Evolutionary conservation across 35 echinoderm and acorn worm genomes (phyloP).

Genomic region (Chiridota heheva): DNA sequence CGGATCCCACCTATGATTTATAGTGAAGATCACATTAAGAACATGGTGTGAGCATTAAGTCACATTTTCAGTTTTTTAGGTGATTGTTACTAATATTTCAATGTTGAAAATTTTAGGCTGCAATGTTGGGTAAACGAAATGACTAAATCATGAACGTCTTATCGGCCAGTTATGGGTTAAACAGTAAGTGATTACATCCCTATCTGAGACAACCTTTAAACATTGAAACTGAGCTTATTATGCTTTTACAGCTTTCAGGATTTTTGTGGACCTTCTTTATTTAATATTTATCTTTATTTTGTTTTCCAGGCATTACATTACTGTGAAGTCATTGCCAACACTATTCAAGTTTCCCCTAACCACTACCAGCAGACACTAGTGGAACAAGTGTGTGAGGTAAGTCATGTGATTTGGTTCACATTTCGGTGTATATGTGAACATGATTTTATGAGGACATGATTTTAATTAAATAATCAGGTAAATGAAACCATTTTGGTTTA

Average conservation of each 20-base stretch:
- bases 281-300: not conserved
- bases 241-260: too few species aligned
- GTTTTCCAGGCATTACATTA: conserved; percentile 66
- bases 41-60: not conserved
- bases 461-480: too few species aligned
- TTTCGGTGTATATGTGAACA: not conserved
- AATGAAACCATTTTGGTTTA: too few species aligned
- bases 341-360: conserved; percentile 48
- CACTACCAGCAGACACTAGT: conserved; percentile 58
- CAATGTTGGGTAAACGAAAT: too few species aligned
- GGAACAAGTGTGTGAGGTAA: conserved; percentile 72
- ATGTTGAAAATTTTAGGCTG: too few species aligned
- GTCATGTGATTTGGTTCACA: not conserved
- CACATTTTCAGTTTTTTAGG: conserved; percentile 8
- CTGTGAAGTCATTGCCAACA: conserved; percentile 74
- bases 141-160: too few species aligned
- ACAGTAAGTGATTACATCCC: too few species aligned
- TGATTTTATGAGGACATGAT: not conserved
- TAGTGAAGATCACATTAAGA: not conserved
- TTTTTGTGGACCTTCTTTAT: too few species aligned
- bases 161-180: too few species aligned
- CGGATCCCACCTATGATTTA: not conserved
- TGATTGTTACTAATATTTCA: too few species aligned
- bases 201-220: too few species aligned
- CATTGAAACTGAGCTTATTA: too few species aligned